Evolutionary conservation across 2,888 invertebrate genomes (phyloP).

Genomic region (Bombylius discolor): DNA sequence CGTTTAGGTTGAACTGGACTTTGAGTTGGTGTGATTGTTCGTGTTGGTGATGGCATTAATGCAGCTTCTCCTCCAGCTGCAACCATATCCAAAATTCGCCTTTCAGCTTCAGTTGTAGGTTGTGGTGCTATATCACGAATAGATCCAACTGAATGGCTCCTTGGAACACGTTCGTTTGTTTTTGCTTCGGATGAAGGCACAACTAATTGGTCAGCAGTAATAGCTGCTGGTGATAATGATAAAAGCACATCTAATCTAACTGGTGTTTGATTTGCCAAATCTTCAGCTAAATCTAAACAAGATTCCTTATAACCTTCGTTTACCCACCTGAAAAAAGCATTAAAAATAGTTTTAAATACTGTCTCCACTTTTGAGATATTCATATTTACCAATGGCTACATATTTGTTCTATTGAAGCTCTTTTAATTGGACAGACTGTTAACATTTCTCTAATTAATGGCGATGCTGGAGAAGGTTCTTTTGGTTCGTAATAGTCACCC

Average conservation of each 20-base stretch:
- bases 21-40: constrained; percentile 40
- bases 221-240: constrained; percentile 69
- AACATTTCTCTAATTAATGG: constrained; percentile 89
- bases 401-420: constrained; percentile 88
- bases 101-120: constrained; percentile 50
- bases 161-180: constrained; percentile 43
- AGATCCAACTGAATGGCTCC: constrained; percentile 58
- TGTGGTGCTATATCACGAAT: constrained; percentile 51
- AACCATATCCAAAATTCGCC: constrained; percentile 59
- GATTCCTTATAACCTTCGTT: constrained; percentile 71
- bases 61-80: constrained; percentile 41
- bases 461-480: constrained; percentile 86
- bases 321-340: constrained; percentile 54
- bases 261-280: constrained; percentile 80
- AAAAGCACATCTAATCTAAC: constrained; percentile 76
- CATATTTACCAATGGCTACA: constrained; percentile 70
- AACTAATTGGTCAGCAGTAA: constrained; percentile 59
- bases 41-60: constrained; percentile 47
- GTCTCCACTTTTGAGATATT: not conserved
- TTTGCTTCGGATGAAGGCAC: constrained; percentile 44
- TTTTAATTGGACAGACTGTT: constrained; percentile 75
- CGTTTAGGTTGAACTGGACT: constrained; percentile 51
- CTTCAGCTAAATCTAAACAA: constrained; percentile 75
- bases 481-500: constrained; percentile 95
- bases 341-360: not conserved